Evolutionary conservation across 2,797 vertebrate genomes (phyloP).

Genomic region (Clamator glandarius): DNA sequence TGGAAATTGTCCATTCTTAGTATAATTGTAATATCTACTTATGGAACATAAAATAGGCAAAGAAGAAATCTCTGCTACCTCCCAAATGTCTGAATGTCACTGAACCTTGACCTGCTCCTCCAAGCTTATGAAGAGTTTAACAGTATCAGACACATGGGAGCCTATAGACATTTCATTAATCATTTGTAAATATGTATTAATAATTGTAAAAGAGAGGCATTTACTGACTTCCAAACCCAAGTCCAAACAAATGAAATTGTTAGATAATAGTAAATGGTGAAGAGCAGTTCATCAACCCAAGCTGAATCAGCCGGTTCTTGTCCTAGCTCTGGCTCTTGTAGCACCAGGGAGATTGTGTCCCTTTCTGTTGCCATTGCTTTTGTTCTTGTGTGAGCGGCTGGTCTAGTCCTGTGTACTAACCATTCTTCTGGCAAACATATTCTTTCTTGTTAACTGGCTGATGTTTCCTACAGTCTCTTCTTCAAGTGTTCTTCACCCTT

Average conservation of each 20-base stretch:
- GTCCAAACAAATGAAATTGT: not conserved
- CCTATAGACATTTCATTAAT: not conserved
- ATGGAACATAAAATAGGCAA: not conserved
- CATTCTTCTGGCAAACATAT: not conserved
- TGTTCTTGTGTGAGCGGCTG: not conserved
- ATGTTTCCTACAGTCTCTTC: not conserved
- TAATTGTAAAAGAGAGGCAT: not conserved
- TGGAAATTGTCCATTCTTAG: not conserved
- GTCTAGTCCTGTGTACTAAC: not conserved
- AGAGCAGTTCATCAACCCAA: not conserved
- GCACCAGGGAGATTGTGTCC: not conserved
- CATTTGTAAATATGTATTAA: not conserved
- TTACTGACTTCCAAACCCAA: conserved; percentile 2
- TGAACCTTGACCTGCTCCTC: not conserved
- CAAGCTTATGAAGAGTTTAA: not conserved
- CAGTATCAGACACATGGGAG: not conserved
- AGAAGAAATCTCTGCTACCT: not conserved
- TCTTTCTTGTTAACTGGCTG: not conserved
- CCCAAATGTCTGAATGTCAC: not conserved
- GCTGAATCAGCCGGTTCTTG: not conserved
- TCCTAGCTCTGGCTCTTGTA: not conserved
- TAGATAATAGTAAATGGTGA: not conserved
- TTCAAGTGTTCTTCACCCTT: not conserved
- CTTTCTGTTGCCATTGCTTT: not conserved
- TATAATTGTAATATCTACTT: not conserved